Conservation (phyloP, 2,797 vertebrate genomes). For the Pipistrellus kuhlii region DNA sequence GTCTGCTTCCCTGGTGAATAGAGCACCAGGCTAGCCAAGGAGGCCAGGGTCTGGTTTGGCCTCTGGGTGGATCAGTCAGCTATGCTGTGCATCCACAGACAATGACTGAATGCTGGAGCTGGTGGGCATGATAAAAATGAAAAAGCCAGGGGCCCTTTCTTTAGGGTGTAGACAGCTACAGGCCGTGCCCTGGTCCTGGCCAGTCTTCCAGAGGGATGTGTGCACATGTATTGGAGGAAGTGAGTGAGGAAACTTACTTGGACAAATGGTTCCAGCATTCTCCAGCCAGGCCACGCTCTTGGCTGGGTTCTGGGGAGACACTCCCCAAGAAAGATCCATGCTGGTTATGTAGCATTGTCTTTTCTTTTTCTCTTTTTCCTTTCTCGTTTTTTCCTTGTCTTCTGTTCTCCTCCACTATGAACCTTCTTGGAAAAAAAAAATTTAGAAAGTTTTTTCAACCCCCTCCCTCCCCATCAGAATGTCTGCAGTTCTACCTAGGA, state of each 20-base stretch:
- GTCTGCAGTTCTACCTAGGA: background rate
- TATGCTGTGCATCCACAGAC: background rate
- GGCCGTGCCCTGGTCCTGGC: background rate
- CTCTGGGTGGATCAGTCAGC: background rate
- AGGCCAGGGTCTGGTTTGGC: background rate
- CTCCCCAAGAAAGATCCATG: background rate
- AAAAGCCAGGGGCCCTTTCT: background rate
- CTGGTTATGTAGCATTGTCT: background rate
- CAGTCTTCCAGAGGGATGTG: background rate
- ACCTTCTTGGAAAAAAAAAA: background rate
- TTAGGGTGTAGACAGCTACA: background rate
- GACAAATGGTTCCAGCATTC: background rate
- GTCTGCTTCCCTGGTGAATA: background rate
- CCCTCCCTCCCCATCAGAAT: background rate
- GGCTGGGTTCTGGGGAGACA: background rate
- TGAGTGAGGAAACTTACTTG: background rate
- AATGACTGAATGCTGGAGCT: background rate
- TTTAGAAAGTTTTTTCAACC: background rate
- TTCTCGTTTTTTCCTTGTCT: background rate
- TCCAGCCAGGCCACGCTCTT: background rate
- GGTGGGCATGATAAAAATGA: background rate
- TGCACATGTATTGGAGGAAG: background rate
- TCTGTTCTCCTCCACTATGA: background rate
- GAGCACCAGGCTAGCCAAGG: background rate
- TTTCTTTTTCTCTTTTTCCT: background rate